These are phyloP conservation scores for Thaleichthys pacificus DNA, from an alignment of 2,797 vertebrate genomes.

Conservation along the genomic window DNA sequence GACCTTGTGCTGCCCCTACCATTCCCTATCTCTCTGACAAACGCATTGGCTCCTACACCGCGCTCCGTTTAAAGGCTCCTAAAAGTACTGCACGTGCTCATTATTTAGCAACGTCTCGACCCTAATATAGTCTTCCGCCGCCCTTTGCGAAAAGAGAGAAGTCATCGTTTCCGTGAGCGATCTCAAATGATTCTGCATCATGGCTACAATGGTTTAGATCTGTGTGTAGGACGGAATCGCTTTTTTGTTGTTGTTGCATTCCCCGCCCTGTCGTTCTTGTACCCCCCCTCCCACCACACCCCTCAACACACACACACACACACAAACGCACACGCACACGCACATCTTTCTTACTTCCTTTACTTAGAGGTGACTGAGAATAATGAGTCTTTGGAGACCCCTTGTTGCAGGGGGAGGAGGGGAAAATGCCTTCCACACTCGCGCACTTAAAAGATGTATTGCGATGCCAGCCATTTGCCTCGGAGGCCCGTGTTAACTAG, in stretches of 20 bases:
- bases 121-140: not conserved
- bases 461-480: constrained; percentile 65
- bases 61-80: constrained; percentile 23
- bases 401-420: constrained; percentile 59
- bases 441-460: constrained; percentile 64
- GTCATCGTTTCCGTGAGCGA: not conserved
- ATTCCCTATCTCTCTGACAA: constrained; percentile 25
- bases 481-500: constrained; percentile 66
- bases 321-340: constrained; percentile 15
- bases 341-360: constrained; percentile 40
- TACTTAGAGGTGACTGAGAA: constrained; percentile 68
- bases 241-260: not conserved
- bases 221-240: not conserved
- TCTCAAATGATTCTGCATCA: not conserved
- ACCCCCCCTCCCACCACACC: not conserved
- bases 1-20: constrained; percentile 48
- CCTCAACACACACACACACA: constrained; percentile 1
- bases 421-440: constrained; percentile 59
- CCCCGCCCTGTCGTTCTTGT: not conserved
- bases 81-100: not conserved
- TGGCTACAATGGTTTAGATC: not conserved
- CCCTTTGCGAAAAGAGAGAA: not conserved
- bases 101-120: not conserved
- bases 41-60: constrained; percentile 27
- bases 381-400: constrained; percentile 72